phyloP scores from a whole-genome alignment of 2,797 vertebrate species.

The Bucorvus abyssinicus region DNA sequence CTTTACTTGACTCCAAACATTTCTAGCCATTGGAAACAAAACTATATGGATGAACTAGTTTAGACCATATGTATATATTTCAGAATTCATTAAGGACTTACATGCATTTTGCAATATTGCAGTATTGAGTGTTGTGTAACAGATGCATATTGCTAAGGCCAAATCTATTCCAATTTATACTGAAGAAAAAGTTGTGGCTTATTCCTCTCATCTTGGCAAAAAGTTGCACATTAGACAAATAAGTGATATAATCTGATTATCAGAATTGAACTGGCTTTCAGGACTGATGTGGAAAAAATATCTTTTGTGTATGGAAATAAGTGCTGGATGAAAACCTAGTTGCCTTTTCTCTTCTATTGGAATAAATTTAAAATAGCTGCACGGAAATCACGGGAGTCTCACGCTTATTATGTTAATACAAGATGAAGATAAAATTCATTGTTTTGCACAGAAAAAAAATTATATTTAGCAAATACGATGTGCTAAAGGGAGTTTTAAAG shows the following conservation, averaged over 20 bases:
- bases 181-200: neutral
- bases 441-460: neutral
- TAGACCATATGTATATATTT: neutral
- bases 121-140: neutral
- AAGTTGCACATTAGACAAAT: neutral
- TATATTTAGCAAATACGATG: neutral
- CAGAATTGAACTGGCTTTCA: neutral
- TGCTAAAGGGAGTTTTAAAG: neutral
- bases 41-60: neutral
- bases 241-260: neutral
- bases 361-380: slow-evolving; percentile 32
- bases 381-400: neutral
- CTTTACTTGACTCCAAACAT: neutral
- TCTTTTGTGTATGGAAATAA: neutral
- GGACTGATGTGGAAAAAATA: neutral
- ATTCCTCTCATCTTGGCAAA: neutral
- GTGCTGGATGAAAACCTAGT: neutral
- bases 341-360: neutral
- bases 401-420: neutral
- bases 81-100: neutral
- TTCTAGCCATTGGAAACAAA: neutral
- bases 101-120: neutral
- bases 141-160: neutral
- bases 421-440: neutral
- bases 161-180: neutral